Percentiles rank a stretch among this genome's conserved stretches.
These are phyloP conservation scores for Dicerorhinus sumatrensis DNA, from an alignment of 2,113 vertebrate species.

Conservation along the genomic window DNA sequence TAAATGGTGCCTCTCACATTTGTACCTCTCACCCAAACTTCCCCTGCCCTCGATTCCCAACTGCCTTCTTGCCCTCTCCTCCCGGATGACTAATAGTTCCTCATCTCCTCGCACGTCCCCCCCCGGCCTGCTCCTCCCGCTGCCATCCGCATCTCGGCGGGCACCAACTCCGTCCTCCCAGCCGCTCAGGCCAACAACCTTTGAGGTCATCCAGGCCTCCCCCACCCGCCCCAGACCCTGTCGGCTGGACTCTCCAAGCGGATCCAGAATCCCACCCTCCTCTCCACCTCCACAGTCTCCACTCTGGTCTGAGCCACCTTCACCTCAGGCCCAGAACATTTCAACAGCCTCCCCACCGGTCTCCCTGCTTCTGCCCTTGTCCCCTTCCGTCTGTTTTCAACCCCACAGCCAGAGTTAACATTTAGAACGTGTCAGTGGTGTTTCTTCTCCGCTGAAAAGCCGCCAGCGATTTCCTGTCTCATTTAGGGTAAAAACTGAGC, in stretches of 20 bases:
- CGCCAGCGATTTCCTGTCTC: not conserved
- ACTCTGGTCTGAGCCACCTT: not conserved
- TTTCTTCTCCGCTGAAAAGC: not conserved
- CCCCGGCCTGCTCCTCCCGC: too few species aligned
- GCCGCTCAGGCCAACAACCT: not conserved
- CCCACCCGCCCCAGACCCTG: not conserved
- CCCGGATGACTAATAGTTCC: rapidly evolving
- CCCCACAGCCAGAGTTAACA: not conserved
- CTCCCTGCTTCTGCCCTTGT: not conserved
- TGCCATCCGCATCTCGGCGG: not conserved
- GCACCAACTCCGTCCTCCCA: not conserved
- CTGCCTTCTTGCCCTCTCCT: rapidly evolving
- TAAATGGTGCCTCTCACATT: not conserved
- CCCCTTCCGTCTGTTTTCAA: not conserved
- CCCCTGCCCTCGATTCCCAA: not conserved
- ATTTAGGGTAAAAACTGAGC: not conserved
- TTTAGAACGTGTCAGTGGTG: not conserved
- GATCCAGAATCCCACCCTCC: not conserved
- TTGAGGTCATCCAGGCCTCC: not conserved
- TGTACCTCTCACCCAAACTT: not conserved
- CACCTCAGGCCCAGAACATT: not conserved
- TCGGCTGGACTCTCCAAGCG: not conserved
- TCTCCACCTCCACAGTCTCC: not conserved
- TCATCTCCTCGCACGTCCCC: rapidly evolving
- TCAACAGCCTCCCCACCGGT: not conserved